These are phyloP conservation scores for Grallaria varia DNA, from an alignment of 2,113 vertebrate genomes.

Conservation along the genomic window DNA sequence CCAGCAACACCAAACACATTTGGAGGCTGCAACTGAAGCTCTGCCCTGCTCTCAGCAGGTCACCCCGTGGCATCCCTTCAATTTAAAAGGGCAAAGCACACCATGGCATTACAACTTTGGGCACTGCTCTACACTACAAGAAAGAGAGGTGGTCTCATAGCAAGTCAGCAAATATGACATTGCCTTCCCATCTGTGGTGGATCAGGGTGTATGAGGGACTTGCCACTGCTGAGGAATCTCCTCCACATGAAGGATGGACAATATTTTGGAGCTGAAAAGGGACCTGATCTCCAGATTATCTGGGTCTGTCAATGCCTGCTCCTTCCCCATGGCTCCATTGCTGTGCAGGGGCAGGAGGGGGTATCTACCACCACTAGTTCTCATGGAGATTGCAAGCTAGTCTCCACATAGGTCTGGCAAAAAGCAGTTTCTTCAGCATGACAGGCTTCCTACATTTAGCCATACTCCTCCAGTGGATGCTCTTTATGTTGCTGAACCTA, in stretches of 20 bases:
- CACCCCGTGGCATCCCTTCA: not conserved
- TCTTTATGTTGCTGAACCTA: not conserved
- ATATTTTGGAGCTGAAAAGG: not conserved
- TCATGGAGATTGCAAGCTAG: not conserved
- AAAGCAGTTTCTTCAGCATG: not conserved
- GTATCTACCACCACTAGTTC: not conserved
- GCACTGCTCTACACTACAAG: not conserved
- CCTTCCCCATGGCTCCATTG: not conserved
- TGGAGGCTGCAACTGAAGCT: not conserved
- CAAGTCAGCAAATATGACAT: not conserved
- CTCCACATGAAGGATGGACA: not conserved
- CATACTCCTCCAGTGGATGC: not conserved
- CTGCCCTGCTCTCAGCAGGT: not conserved
- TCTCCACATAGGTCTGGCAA: not conserved
- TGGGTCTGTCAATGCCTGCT: not conserved
- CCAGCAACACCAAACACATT: not conserved
- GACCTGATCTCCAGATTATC: not conserved
- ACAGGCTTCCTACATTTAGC: not conserved
- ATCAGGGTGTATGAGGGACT: not conserved
- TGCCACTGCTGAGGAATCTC: not conserved
- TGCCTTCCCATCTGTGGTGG: not conserved
- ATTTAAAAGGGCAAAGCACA: not conserved
- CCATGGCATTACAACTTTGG: not conserved
- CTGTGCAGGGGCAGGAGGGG: not conserved
- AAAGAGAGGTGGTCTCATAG: not conserved